Base-by-base conservation (phyloP, 92 coral and sea anemone species). In the Phenganax marumi region DNA sequence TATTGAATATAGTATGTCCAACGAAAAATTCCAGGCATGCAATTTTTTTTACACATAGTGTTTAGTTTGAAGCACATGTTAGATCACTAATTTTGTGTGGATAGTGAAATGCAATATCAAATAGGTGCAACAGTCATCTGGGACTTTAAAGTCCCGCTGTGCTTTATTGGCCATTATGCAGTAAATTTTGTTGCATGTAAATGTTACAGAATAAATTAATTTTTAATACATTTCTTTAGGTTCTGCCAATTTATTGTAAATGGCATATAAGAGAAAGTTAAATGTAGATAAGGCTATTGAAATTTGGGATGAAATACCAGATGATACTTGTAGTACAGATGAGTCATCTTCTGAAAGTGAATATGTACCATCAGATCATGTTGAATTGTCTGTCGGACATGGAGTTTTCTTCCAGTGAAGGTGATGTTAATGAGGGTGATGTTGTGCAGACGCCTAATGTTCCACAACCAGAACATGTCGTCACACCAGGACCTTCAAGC, bases 121-220 rank as follows among this genome's bases (percentile, higher is more conserved):
- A n/a, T n/a, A n/a, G 19, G 21, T 10, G 68, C 68, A 60, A 60
- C 18, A 60, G 21, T 60, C 68, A 22, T 60, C 19, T 60, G 68
- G 68, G 68, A 60, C 68, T 60, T 60, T 60, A 22, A 60, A n/a
- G 68, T 60, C 68, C 21, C 19, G 68, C 68, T 60, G 10, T 60
- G 68, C 68, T 60, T 60, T 60, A 8, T 60, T 60, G 68, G 19
- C 68, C 68, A 14, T n/a, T 60, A n/a, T 60, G 21, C 21, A 60
- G 19, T 60, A 60, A 8, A 60, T 60, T 60, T 60, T 60, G 68
- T 14, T 60, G 7, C 10, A 9, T 60, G 7, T 14, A 60, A 60
- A 60, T 60, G 68, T 60, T 60, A 60, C 68, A 60, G 18, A 8
- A 60, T 60, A n/a, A 10, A 7, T 8, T 9, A 60, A 60, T 60